Conservation (phyloP, 2,797 vertebrate species). For the Tympanoctomys barrerae region DNA sequence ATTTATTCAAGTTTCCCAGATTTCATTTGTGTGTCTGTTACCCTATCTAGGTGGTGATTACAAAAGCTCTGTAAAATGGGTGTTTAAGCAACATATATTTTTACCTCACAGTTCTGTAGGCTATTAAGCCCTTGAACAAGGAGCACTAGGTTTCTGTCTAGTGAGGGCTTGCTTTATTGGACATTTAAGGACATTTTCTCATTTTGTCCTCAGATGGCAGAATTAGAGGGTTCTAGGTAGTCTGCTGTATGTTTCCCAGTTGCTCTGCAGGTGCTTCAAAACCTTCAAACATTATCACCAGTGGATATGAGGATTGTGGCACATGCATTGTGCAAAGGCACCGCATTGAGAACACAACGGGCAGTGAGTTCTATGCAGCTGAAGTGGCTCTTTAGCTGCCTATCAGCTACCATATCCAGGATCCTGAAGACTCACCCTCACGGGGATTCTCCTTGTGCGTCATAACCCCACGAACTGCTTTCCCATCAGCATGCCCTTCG, state of each 20-base stretch:
- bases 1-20: not conserved
- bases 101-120: not conserved
- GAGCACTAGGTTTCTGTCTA: not conserved
- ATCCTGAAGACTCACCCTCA: not conserved
- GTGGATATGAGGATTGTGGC: not conserved
- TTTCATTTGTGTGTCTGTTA: not conserved
- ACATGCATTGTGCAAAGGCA: not conserved
- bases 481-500: rapidly evolving
- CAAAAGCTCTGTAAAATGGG: not conserved
- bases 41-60: not conserved
- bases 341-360: not conserved
- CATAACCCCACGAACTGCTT: not conserved
- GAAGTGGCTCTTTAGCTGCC: not conserved
- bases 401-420: not conserved
- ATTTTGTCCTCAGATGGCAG: not conserved
- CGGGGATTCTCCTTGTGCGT: too few relatives aligned
- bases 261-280: not conserved
- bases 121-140: not conserved
- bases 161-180: not conserved
- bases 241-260: not conserved
- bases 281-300: not conserved
- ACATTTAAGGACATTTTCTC: too few relatives aligned
- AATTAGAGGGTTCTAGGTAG: not conserved
- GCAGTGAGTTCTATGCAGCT: not conserved
- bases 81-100: not conserved